Percentiles rank a stretch among this genome's conserved stretches.
These are phyloP conservation scores for Vanessa atalanta DNA, from an alignment of 1,140 invertebrate species.

Conservation along the genomic window DNA sequence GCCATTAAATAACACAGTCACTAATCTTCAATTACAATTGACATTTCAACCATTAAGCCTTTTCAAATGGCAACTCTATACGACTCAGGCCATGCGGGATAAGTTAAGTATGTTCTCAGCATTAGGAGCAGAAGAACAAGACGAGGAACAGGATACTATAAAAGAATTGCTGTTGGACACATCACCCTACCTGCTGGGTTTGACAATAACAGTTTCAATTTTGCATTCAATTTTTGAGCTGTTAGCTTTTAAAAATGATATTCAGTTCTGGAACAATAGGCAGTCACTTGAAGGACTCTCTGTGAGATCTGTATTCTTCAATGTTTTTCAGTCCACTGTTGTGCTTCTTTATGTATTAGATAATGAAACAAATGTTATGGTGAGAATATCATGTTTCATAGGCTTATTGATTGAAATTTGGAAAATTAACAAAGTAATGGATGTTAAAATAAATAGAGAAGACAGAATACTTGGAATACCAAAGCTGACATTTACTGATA, in stretches of 20 bases:
- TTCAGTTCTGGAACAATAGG: constrained; percentile 99
- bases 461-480: constrained; percentile 90
- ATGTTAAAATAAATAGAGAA: constrained; percentile 90
- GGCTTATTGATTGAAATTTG: constrained; percentile 98
- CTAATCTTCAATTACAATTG: constrained; percentile 86
- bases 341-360: constrained; percentile 98
- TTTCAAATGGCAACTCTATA: constrained; percentile 99
- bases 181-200: constrained; percentile 95
- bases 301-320: constrained; percentile 99
- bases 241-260: constrained; percentile 99
- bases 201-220: constrained; percentile 96
- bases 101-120: constrained; percentile 86
- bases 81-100: constrained; percentile 94
- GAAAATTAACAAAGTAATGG: constrained; percentile 99
- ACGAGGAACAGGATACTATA: constrained; percentile 97
- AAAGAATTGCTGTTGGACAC: constrained; percentile 99
- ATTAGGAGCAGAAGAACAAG: constrained; percentile 86
- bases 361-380: constrained; percentile 98
- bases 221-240: constrained; percentile 99
- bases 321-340: constrained; percentile 97
- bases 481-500: constrained; percentile 91
- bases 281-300: constrained; percentile 98
- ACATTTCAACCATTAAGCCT: constrained; percentile 97
- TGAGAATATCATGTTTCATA: constrained; percentile 94
- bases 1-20: constrained; percentile 93